Base-by-base conservation (phyloP, 2,113 vertebrate species). In the Ceyx cyanopectus region DNA sequence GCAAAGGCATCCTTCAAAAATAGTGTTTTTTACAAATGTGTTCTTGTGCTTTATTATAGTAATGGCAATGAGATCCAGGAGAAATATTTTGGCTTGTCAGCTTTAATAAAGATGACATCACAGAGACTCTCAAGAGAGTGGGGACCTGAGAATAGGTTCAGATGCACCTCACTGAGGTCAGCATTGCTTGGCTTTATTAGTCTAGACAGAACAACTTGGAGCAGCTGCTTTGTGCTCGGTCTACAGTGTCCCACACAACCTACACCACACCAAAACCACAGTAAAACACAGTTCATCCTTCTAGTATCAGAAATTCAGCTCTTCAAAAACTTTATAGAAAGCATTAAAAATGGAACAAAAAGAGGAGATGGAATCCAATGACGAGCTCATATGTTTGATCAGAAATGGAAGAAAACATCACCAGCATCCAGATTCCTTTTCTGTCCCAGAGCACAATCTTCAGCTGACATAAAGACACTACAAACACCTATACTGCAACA, bases 351-450 rank as follows among this genome's bases (percentile, higher is more conserved):
- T 27, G 17, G 62, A 82, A 79, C 6, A 34, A 43, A 16, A 22
- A 74, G 45, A 57, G 40, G 43, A 80, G 22, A 15, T 46, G 53
- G 43, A 85, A 51, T 72, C 21, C 40, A 62, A 43, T 16, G 13
- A 23, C 2, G 1, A 77, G n/a, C 2, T 51, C 43, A 70, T 77
- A 29, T 69, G 5, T 70, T 75, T 78, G 60, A 89, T 80, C 50
- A 85, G 94, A 77, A 26, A 58, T 40, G 34, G 16, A 85, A 69
- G 14, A 77, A 94, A 95, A 87, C 51, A 68, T 57, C 60, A 82
- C 50, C 54, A 81, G 30, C 50, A 85, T 77, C 67, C 67, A 85
- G 91, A 94, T 80, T 94, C 81, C 72, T 69, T 80, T 80, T 91
- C 87, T 79, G 74, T 82, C 56, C 84, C 75, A 77, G 53, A 43